These are phyloP conservation scores for Chlorodrepanis virens DNA, from an alignment of 2,113 vertebrate genomes.

Conservation along the genomic window DNA sequence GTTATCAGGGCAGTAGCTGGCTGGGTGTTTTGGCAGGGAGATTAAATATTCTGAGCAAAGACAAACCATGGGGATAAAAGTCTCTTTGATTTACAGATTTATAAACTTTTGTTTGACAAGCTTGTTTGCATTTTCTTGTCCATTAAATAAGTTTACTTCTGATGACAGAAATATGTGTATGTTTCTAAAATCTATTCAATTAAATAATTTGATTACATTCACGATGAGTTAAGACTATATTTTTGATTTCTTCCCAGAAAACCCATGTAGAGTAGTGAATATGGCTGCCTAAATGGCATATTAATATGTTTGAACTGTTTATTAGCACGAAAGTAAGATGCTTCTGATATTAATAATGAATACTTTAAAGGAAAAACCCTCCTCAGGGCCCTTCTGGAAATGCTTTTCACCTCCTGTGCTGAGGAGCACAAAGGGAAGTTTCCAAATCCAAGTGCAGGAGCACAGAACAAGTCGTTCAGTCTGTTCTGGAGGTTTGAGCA, in stretches of 20 bases:
- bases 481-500: not conserved
- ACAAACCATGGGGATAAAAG: not conserved
- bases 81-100: not conserved
- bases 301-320: not conserved
- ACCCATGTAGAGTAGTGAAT: not conserved
- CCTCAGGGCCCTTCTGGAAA: not conserved
- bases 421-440: not conserved
- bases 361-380: not conserved
- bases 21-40: not conserved
- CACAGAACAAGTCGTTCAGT: not conserved
- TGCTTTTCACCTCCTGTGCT: not conserved
- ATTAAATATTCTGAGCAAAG: conserved; percentile 1
- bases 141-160: not conserved
- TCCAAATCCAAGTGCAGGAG: not conserved
- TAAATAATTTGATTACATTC: not conserved
- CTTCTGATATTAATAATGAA: not conserved
- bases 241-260: not conserved
- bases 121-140: not conserved
- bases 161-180: not conserved
- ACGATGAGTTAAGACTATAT: not conserved
- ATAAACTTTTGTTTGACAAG: not conserved
- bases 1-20: not conserved
- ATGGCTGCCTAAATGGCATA: not conserved
- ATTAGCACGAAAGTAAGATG: not conserved
- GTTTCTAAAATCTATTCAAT: not conserved